phyloP scores from a whole-genome alignment of 2,888 invertebrate genomes.

The Oegoconia quadripuncta region DNA sequence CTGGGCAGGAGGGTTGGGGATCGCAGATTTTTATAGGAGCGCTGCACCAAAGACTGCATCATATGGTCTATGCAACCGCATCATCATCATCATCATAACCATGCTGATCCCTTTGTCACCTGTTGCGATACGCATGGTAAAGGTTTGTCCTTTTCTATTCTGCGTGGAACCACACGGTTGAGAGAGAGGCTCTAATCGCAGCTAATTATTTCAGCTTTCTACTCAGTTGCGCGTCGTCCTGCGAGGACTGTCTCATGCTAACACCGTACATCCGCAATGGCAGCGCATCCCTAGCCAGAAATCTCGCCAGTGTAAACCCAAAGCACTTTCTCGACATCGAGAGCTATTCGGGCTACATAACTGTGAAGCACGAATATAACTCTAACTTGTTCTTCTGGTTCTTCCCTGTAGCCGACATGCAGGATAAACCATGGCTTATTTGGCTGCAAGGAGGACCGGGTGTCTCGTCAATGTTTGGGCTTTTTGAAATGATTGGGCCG shows the following conservation, averaged over 20 bases:
- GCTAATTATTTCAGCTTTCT: not conserved
- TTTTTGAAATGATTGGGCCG: conserved; percentile 46
- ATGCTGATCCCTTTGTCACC: too few species aligned
- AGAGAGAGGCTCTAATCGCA: too few species aligned
- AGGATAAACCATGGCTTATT: conserved; percentile 81
- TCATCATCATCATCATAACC: too few species aligned
- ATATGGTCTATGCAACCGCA: too few species aligned
- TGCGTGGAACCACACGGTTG: too few species aligned
- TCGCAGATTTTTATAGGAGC: too few species aligned
- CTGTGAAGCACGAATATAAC: conserved; percentile 83
- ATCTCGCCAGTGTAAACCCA: conserved; percentile 29
- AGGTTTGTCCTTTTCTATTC: too few species aligned
- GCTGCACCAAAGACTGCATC: too few species aligned
- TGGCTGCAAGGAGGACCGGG: conserved; percentile 93
- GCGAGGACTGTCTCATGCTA: conserved; percentile 12
- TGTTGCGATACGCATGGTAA: too few species aligned
- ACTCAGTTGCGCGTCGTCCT: not conserved
- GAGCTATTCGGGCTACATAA: conserved; percentile 70
- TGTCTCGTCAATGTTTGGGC: conserved; percentile 71
- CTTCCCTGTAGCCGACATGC: conserved; percentile 72
- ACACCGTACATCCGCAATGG: conserved; percentile 29
- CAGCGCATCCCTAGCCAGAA: conserved; percentile 22
- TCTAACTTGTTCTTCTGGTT: conserved; percentile 91
- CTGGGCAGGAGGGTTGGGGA: too few species aligned
- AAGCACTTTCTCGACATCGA: conserved; percentile 34